Evolutionary conservation across 2,113 vertebrate genomes (phyloP).

Genomic region (Corvus cornix): DNA sequence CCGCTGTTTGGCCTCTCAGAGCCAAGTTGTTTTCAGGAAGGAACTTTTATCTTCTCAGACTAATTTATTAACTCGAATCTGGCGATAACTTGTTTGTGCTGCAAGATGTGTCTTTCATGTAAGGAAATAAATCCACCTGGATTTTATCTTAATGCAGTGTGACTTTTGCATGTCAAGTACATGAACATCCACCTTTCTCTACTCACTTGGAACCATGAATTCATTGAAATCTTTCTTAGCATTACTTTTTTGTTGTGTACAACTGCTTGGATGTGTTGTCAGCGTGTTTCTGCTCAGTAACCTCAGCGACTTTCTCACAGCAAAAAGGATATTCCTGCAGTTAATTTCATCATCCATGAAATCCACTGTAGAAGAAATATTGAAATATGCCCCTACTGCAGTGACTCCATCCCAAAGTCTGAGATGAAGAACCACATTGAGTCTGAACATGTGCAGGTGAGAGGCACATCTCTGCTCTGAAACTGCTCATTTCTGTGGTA

Average conservation of each 20-base stretch:
- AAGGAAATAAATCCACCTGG: background rate
- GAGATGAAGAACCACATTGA: conserved; percentile 86
- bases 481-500: background rate
- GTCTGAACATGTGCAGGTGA: conserved; percentile 86
- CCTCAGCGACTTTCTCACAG: conserved; percentile 65
- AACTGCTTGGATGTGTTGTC: background rate
- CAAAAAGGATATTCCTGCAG: conserved; percentile 90
- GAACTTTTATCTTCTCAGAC: background rate
- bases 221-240: background rate
- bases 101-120: background rate
- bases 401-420: conserved; percentile 86
- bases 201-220: background rate
- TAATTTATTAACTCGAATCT: background rate
- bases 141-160: background rate
- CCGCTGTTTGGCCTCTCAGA: background rate
- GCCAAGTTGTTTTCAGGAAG: background rate
- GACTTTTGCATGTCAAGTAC: background rate
- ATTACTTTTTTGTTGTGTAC: background rate
- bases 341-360: conserved; percentile 93
- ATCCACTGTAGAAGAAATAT: conserved; percentile 94
- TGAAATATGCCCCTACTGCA: conserved; percentile 84
- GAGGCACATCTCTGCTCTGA: background rate
- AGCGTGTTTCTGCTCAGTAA: background rate
- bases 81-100: background rate
- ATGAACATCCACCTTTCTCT: background rate